These are phyloP conservation scores for Bos taurus DNA, from an alignment of 2,113 vertebrate species.

Conservation along the genomic window ARS-UCD2.0 NC_037338.1:75566501-75567000, in stretches of 20 bases:
- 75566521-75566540: slow-evolving; percentile 49
- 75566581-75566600: neutral
- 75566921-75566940: neutral
- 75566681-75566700: fast-evolving
- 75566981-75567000: neutral
- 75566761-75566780: neutral
- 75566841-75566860: neutral
- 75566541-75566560: neutral
- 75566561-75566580: neutral
- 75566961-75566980: neutral
- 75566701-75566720: neutral
- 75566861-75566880: neutral
- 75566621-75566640: neutral
- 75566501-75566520: slow-evolving; percentile 42
- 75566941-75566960: neutral
- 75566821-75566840: slow-evolving; percentile 8
- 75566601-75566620: neutral
- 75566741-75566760: neutral
- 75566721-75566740: neutral
- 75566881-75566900: neutral
- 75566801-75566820: neutral
- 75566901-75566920: neutral
- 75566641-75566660: neutral
- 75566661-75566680: neutral
- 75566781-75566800: neutral